Evolutionary conservation across 2,888 invertebrate genomes (phyloP), one percentile per base, ranked within the genome.

Genomic region (Stenodema calcarata): DNA sequence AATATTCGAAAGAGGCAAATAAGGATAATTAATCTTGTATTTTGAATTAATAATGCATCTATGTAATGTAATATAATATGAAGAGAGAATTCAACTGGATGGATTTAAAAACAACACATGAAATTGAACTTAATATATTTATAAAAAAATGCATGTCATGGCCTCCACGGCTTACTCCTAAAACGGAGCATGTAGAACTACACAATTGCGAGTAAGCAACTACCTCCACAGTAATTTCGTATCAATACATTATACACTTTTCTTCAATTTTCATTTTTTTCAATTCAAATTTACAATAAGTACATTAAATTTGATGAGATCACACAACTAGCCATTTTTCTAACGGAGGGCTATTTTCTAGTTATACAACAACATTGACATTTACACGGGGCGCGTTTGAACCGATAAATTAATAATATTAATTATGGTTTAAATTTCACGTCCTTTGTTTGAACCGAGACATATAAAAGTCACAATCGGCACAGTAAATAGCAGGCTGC

Each of bases 401-500:
- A 73, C 23, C 4, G 11, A 23, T 73, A 23, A 23, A 23, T 30
- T 11, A 73, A 23, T 28, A 27, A 14, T 44, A 4, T 44, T 9
- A n/a, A 14, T 35, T 30, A 0, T 14, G 27, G 16, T 28, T 35
- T 12, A 16, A 35, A 73, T 69, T 75, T 87, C 87, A 89, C 27
- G 88, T 88, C 88, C 93, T 93, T 70, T 95, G 95, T 90, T 95
- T 94, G 91, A 96, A 96, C 90, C 95, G 93, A 88, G 96, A 96
- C 95, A 98, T 95, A 90, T 98, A 98, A 92, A 96, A 97, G 91
- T 97, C 96, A 92, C 98, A 98, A 91, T 98, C 97, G 80, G 95
- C 93, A 91, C 98, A 98, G 91, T 97, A 98, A 89, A 95, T 93
- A 47, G 95, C 94, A 16, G 96, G 95, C 18, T 95, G 94, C 79